Evolutionary conservation across 2,888 invertebrate species (phyloP), one percentile per base, ranked within the genome.

Genomic region (Philereme transversata): DNA sequence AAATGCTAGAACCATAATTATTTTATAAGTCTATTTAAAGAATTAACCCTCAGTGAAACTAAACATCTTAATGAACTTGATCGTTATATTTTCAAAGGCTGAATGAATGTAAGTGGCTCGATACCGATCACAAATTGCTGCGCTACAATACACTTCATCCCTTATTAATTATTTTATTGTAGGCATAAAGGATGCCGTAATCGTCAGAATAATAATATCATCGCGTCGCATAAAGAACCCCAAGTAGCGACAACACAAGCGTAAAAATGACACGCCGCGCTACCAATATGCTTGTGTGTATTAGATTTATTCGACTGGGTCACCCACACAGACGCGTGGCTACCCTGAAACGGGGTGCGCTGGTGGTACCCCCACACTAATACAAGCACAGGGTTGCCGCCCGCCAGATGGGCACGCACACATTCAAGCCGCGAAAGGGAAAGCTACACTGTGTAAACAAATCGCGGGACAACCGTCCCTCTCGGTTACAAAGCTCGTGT

Each of bases 81-180:
- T 83, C 83, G 80, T 81, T 81, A 84, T 83, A 82, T 83, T 83
- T 81, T 81, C 75, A 82, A 81, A 86, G 77, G 80, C 78, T 84
- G 81, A 87, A 86, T 81, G 81, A 82, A 84, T 81, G 81, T 83
- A 86, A 90, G 83, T 83, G 80, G 77, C 73, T 77, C 70, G 91
- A 91, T 92, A 90, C 86, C 83, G 82, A 92, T 92, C 92, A 78
- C 86, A 73, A 84, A 83, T 84, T 83, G 84, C 85, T 82, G 78
- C 75, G 72, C 82, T 78, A 90, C 90, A 90, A 91, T 88, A 86
- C 86, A 84, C 87, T 88, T 84, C 89, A 90, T 90, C 92, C 91
- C 90, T 92, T 92, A 92, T 91, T 92, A 92, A 92, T 92, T 92
- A 90, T 91, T 92, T 92, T 91, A 92, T 92, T 90, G 91, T 89